Conservation (phyloP, 2,113 vertebrate species). For the Tricholaema leucomelas region DNA sequence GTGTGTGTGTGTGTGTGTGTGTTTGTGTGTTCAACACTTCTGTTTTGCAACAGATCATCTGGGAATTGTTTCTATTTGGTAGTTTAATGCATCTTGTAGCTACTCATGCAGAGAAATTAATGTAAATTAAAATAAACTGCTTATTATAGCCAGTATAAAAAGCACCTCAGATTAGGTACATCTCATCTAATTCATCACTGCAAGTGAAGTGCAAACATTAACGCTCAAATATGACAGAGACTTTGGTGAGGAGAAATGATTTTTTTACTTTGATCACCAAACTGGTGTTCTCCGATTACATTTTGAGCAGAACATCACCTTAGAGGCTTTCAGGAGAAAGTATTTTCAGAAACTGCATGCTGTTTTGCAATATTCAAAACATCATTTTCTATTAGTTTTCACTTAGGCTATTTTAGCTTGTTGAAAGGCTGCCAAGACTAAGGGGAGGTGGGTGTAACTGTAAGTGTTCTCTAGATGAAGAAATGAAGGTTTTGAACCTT, state of each 20-base stretch:
- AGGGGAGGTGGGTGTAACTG: neutral
- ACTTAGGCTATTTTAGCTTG: neutral
- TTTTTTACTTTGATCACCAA: neutral
- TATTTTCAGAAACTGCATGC: neutral
- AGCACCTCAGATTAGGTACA: neutral
- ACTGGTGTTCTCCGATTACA: neutral
- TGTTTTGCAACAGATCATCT: slow-evolving; percentile 33
- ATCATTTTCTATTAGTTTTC: neutral
- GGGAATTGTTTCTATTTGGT: slow-evolving; percentile 50
- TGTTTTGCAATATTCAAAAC: neutral
- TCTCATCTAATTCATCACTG: slow-evolving; percentile 31
- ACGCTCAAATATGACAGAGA: neutral
- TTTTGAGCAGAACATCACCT: slow-evolving; percentile 17
- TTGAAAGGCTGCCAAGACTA: neutral
- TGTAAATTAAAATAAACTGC: slow-evolving; percentile 66
- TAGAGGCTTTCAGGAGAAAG: neutral
- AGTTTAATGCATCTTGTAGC: slow-evolving; percentile 34
- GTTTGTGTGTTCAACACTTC: slow-evolving; percentile 39
- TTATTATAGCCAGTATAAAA: slow-evolving; percentile 41
- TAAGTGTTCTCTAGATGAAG: neutral
- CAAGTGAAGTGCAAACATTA: slow-evolving; percentile 17
- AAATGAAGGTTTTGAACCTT: neutral
- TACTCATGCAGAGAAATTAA: slow-evolving; percentile 58
- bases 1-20: neutral
- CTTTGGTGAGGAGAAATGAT: neutral